phyloP scores from a whole-genome alignment of 2,113 vertebrate genomes.

The Onychostoma macrolepis region DNA sequence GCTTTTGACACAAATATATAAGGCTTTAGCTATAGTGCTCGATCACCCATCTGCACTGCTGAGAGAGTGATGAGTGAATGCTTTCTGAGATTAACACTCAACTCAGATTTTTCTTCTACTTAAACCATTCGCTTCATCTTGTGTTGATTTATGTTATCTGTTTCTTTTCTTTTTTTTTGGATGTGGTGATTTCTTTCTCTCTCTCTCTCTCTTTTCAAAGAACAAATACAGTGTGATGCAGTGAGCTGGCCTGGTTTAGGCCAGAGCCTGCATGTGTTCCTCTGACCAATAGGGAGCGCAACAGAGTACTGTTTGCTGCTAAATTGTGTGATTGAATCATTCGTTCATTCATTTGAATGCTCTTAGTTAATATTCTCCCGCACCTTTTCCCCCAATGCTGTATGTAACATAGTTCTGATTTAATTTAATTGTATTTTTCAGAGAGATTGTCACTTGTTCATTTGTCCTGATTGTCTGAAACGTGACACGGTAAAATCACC shows the following conservation, averaged over 20 bases:
- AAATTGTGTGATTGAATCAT: slow-evolving; percentile 58
- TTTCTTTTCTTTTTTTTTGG: background rate
- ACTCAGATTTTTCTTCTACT: slow-evolving; percentile 5
- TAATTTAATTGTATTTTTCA: slow-evolving; percentile 17
- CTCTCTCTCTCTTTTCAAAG: slow-evolving; percentile 63
- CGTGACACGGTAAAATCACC: slow-evolving; percentile 23
- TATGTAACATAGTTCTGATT: slow-evolving; percentile 37
- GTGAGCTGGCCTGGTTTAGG: slow-evolving; percentile 58
- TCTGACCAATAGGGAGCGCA: slow-evolving; percentile 59
- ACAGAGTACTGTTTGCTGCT: slow-evolving; percentile 72
- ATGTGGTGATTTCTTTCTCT: slow-evolving; percentile 31
- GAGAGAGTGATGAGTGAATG: slow-evolving; percentile 46
- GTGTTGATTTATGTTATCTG: background rate
- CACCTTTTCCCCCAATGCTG: slow-evolving; percentile 37
- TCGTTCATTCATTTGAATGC: slow-evolving; percentile 40
- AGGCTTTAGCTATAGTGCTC: slow-evolving; percentile 22
- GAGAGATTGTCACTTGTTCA: slow-evolving; percentile 31
- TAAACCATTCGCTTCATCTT: slow-evolving; percentile 23
- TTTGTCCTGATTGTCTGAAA: slow-evolving; percentile 10
- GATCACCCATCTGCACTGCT: slow-evolving; percentile 29
- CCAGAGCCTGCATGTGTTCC: slow-evolving; percentile 56
- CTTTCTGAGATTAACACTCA: slow-evolving; percentile 48
- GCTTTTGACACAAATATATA: slow-evolving; percentile 14
- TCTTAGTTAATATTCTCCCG: slow-evolving; percentile 25
- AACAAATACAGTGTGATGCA: slow-evolving; percentile 69